A percentile compares a stretch with the other conserved stretches of the same genome.
These are phyloP conservation scores for Coracias cyanogaster DNA, from an alignment of 2,797 vertebrate genomes.

Conservation along the genomic window DNA sequence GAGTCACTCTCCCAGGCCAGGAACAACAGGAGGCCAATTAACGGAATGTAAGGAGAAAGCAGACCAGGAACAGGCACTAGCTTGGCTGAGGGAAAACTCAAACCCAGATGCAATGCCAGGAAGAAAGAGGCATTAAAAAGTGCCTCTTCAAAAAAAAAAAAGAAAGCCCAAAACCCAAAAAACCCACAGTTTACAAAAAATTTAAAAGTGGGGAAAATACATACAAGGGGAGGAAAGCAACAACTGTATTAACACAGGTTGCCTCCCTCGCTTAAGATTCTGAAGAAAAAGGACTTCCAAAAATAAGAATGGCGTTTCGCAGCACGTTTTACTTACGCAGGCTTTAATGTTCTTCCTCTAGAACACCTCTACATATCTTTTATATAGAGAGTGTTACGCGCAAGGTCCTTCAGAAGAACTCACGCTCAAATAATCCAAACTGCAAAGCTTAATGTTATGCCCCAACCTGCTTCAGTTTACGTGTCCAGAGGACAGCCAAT, in stretches of 20 bases:
- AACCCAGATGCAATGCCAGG: constrained; percentile 45
- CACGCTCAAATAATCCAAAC: constrained; percentile 25
- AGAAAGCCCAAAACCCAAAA: background rate
- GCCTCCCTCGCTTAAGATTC: background rate
- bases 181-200: background rate
- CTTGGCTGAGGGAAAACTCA: constrained; percentile 49
- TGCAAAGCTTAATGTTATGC: background rate
- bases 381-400: background rate
- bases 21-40: background rate
- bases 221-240: background rate
- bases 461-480: constrained; percentile 19
- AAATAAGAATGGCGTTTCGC: background rate
- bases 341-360: constrained; percentile 66
- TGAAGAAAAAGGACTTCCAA: constrained; percentile 40
- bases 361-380: constrained; percentile 33
- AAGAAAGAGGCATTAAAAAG: constrained; percentile 44
- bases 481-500: constrained; percentile 40
- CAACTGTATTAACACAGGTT: background rate
- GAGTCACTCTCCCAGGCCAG: constrained; percentile 53
- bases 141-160: background rate
- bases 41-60: constrained; percentile 26
- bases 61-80: constrained; percentile 50
- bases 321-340: constrained; percentile 71
- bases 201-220: background rate
- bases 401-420: constrained; percentile 63